Base-by-base conservation (phyloP, 2,888 invertebrate species). In the Rhagonycha fulva region DNA sequence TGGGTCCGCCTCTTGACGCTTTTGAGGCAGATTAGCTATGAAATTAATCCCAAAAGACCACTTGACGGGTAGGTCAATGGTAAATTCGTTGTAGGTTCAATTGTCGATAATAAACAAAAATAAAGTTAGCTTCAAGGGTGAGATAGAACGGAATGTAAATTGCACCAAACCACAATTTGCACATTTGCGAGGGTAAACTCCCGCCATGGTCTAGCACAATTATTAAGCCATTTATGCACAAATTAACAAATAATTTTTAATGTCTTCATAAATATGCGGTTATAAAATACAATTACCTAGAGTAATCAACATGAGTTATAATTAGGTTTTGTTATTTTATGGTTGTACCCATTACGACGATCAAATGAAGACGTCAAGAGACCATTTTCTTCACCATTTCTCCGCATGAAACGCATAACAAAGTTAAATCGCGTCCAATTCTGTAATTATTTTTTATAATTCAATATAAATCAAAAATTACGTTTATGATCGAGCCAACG, bases 11-110 rank as follows among this genome's bases (percentile, higher is more conserved):
- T 72, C 73, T 73, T 73, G 72, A 76, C 76, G 70, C 72, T 76
- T 73, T 68, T 71, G 69, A 77, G 69, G 74, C 74, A 74, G 77
- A 77, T 75, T 77, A 74, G 77, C 71, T 76, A 73, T 71, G 76
- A 71, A 76, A 77, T 77, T 77, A 74, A 77, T 77, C 74, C 74
- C 77, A 12, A 63, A 66, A 60, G 72, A 62, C 72, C 66, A 77
- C 77, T 77, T 74, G 77, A 75, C 74, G 66, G 71, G 67, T 62
- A 72, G 75, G 77, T 77, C 77, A 77, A 76, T 74, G 71, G 69
- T 24, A 69, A 74, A 69, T 71, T 70, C 68, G 62, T 68, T 68
- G 60, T 62, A 74, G 68, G 71, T 70, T 73, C 67, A 24, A 69
- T 67, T 73, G 60, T 67, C 68, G 70, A 72, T 76, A 73, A 76